Evolutionary conservation across 2,113 vertebrate species (phyloP).

Genomic region (Nesogale talazaci): DNA sequence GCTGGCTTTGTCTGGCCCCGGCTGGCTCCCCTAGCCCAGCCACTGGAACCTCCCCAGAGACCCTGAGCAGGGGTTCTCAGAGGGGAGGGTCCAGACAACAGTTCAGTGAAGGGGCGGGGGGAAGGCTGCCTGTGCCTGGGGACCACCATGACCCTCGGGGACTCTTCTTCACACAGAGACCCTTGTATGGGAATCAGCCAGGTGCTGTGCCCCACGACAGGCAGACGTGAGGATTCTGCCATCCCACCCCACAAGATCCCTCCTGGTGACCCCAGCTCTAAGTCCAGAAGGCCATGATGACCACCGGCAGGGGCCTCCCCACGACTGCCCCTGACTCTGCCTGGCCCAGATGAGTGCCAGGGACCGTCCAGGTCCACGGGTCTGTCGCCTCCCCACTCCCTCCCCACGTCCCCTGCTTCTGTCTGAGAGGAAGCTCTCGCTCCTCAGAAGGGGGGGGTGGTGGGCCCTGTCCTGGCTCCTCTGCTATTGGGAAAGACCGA

Average conservation of each 20-base stretch:
- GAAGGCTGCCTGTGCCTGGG: not conserved
- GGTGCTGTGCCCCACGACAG: not conserved
- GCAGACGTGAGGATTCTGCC: not conserved
- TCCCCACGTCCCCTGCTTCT: not conserved
- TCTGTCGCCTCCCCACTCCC: not conserved
- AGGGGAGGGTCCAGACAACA: conserved; percentile 44
- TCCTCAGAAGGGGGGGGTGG: too few relatives aligned
- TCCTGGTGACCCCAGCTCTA: not conserved
- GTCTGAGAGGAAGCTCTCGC: not conserved
- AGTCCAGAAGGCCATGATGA: not conserved
- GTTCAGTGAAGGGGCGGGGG: not conserved
- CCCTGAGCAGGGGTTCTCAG: not conserved
- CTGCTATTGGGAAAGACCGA: not conserved
- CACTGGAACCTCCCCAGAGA: conserved; percentile 10
- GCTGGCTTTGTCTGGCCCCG: conserved; percentile 47
- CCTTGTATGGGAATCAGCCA: not conserved
- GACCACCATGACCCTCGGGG: not conserved
- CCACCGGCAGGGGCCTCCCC: not conserved
- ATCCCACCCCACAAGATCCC: not conserved
- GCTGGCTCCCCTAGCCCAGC: not conserved
- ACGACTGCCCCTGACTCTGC: not conserved
- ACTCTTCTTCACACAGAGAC: not conserved
- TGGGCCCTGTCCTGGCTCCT: too few relatives aligned
- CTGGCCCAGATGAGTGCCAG: not conserved
- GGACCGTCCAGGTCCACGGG: not conserved